These are phyloP conservation scores for Diuraphis noxia DNA, from an alignment of 1,140 invertebrate species.

Conservation along the genomic window DNA sequence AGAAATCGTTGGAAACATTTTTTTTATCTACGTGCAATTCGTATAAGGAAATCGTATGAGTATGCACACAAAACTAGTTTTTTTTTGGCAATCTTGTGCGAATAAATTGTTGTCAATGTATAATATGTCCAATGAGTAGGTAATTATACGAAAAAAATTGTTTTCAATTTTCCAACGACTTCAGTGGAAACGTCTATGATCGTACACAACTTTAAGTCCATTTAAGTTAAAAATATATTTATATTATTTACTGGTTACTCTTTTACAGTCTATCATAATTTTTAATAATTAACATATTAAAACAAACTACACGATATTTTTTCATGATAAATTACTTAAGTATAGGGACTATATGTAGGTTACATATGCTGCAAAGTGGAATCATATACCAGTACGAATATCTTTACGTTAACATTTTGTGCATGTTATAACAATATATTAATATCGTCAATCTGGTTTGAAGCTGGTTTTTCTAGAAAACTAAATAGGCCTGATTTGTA, in stretches of 20 bases:
- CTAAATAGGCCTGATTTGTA: neutral
- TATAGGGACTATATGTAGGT: too few relatives aligned
- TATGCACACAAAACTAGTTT: neutral
- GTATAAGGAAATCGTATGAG: neutral
- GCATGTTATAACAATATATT: neutral
- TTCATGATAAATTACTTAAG: too few relatives aligned
- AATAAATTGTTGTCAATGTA: neutral
- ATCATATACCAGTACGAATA: neutral
- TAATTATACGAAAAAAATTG: neutral
- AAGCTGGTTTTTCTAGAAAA: neutral
- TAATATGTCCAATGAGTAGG: neutral
- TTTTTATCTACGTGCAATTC: neutral
- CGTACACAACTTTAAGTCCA: neutral
- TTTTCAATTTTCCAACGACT: neutral
- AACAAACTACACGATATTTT: neutral
- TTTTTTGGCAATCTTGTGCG: neutral
- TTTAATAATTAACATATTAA: neutral
- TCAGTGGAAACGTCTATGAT: neutral
- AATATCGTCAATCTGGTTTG: neutral
- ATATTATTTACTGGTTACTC: neutral
- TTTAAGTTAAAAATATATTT: neutral
- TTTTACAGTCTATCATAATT: neutral
- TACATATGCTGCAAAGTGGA: neutral
- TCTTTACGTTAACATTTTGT: neutral
- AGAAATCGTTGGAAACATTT: neutral